phyloP scores from a whole-genome alignment of 1,140 invertebrate genomes.

The Campodea augens region DNA sequence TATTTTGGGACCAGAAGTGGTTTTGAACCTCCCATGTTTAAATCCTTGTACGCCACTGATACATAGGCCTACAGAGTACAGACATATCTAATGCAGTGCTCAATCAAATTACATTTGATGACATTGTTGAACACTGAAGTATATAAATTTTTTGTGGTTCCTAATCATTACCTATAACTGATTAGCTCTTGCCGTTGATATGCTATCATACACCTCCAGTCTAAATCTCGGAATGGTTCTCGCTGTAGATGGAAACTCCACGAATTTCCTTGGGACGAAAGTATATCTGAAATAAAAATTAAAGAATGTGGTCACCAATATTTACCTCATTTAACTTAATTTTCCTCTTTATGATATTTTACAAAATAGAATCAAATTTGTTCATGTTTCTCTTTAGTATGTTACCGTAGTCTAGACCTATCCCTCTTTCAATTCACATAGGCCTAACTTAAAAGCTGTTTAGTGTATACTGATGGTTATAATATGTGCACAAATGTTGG shows the following conservation, averaged over 20 bases:
- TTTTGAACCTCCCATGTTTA: background rate
- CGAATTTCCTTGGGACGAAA: conserved; percentile 23
- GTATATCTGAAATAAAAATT: conserved; percentile 22
- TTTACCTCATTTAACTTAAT: too few species aligned
- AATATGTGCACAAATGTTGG: too few species aligned
- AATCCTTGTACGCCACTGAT: background rate
- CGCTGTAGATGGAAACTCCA: conserved; percentile 14
- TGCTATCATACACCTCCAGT: conserved; percentile 21
- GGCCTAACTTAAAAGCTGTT: too few species aligned
- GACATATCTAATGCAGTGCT: background rate
- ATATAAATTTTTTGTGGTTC: background rate
- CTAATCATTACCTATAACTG: conserved; percentile 20
- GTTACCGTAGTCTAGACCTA: too few species aligned
- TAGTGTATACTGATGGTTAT: too few species aligned
- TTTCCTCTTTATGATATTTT: too few species aligned
- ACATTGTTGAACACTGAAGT: background rate
- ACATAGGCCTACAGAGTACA: background rate
- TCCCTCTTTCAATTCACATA: too few species aligned
- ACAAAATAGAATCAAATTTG: too few species aligned
- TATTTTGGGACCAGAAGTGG: too few species aligned
- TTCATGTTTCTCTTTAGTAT: too few species aligned
- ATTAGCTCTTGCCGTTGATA: conserved; percentile 21
- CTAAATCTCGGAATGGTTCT: conserved; percentile 16
- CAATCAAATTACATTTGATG: background rate
- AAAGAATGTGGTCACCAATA: too few species aligned